These are phyloP conservation scores for Crenichthys baileyi DNA, from an alignment of 2,797 vertebrate species.

Conservation along the genomic window DNA sequence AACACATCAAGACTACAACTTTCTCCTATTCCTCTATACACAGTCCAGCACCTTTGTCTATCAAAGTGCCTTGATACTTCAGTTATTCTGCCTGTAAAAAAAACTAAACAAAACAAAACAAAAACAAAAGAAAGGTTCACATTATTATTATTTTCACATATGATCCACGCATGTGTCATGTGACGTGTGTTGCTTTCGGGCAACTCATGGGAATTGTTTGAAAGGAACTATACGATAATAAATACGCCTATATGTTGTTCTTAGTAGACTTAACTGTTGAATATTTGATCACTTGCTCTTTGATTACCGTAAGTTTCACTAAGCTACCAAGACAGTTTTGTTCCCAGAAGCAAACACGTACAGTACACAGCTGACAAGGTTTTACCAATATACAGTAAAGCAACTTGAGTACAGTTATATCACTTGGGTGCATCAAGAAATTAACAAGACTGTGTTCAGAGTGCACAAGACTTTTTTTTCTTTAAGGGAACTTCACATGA, in stretches of 20 bases:
- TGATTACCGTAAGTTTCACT: conserved; percentile 63
- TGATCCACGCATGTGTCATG: conserved; percentile 37
- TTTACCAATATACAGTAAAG: conserved; percentile 64
- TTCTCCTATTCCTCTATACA: conserved; percentile 49
- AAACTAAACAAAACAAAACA: background rate
- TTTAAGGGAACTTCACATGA: conserved; percentile 51
- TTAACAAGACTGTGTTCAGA: conserved; percentile 61
- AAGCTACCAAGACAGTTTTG: conserved; percentile 60
- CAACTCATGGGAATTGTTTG: conserved; percentile 48
- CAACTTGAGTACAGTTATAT: conserved; percentile 55
- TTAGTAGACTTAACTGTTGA: conserved; percentile 42
- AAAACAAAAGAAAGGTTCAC: conserved; percentile 52
- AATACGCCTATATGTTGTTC: conserved; percentile 49
- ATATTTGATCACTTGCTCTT: conserved; percentile 57
- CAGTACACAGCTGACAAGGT: conserved; percentile 67
- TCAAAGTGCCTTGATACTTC: conserved; percentile 64
- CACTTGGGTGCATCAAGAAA: conserved; percentile 62
- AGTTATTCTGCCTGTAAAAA: conserved; percentile 37
- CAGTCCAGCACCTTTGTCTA: conserved; percentile 34
- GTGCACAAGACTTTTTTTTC: conserved; percentile 59
- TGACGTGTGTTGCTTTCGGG: conserved; percentile 44
- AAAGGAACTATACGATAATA: conserved; percentile 53
- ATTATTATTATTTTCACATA: conserved; percentile 49
- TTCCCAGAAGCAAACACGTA: conserved; percentile 67
- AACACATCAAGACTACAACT: conserved; percentile 50